Evolutionary conservation across 1,140 invertebrate genomes (phyloP), one percentile per base, ranked within the genome.

Genomic region (Orchesella cincta): DNA sequence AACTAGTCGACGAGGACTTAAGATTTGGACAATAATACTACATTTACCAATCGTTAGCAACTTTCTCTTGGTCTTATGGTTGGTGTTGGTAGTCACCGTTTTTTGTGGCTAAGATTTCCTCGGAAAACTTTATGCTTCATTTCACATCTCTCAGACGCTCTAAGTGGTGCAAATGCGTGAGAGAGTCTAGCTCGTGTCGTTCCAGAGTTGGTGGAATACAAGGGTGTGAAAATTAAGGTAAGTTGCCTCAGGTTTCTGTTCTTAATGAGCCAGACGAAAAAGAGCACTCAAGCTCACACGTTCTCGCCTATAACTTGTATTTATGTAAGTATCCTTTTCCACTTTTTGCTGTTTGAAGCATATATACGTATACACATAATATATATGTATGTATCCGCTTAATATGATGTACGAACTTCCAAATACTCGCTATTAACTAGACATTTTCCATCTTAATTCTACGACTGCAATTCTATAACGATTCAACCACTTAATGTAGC

Each of bases 161-260:
- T n/a, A n/a, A n/a, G n/a, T n/a, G n/a, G n/a, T n/a, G n/a, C n/a
- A n/a, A 46, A 46, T 46, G 39, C 39, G 5, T 46, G 39, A 46
- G 39, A 46, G 5, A 46, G 39, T 8, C 5, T 8, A 46, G 39
- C 39, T 46, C 5, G 39, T 46, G 39, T 46, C 18, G 39, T 46
- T 5, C 39, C 18, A 18, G n/a, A n/a, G 5, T 46, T 18, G 39
- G 5, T 46, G 39, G 39, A 18, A 57, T 18, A 26, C 23, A 57
- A 3, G 52, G 52, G 52, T 57, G 52, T 57, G 52, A 57, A 57
- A 57, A 57, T 57, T 57, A 57, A 57, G 52, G 52, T 57, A 57
- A 57, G 12, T 57, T 57, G 52, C 52, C 52, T 57, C 52, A 57
- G 52, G 52, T 57, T 57, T 57, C 23, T 57, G 12, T 57, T 57